Base-by-base conservation (phyloP, 53 echinoderm and acorn worm genomes). In the Hippasteria phrygiana region DNA sequence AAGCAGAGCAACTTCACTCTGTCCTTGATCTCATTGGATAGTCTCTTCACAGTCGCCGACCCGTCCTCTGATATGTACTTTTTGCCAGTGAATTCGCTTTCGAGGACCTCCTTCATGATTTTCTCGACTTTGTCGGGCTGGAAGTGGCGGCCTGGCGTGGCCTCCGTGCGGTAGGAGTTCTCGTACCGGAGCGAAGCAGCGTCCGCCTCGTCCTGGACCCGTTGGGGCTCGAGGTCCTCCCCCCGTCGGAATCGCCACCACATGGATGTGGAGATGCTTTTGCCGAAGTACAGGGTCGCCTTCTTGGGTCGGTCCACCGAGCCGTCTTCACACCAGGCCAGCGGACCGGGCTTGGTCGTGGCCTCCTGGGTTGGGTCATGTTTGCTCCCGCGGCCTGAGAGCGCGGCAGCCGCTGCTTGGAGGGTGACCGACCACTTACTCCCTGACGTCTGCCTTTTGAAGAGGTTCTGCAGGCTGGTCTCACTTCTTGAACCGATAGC, bases 161-260 rank as follows among this genome's bases (percentile, higher is more conserved):
- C 92, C 18, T 92, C 92, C 67, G 72, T 62, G 26, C 84, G 86
- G 87, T 90, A 96, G 28, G 88, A 76, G 76, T 94, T 96, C 62
- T 93, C 90, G 32, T 55, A 55, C 29, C 74, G 78, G 47, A 70
- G 43, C 1, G 83, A 53, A 27, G 43, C 76, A 0, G 74, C 70
- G 59, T 71, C 90, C 10, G 14, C 33, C 4, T 48, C n/a, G 37
- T 72, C 47, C 43, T 26, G 26, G 10, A 32, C 66, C 50, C 71
- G 29, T 11, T 46, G 22, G 34, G 79, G 11, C 4, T 65, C 32
- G 65, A 11, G 9, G 13, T 80, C 80, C 20, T 17, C 87, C 16
- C 72, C 72, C 16, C 88, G 90, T 18, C 89, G 88, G 62, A 88
- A 95, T 22, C 90, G 88, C 96, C 96, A 95, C 96, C 96, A 95